Evolutionary conservation across 2,113 vertebrate species (phyloP).

Genomic region (Cebus imitator): DNA sequence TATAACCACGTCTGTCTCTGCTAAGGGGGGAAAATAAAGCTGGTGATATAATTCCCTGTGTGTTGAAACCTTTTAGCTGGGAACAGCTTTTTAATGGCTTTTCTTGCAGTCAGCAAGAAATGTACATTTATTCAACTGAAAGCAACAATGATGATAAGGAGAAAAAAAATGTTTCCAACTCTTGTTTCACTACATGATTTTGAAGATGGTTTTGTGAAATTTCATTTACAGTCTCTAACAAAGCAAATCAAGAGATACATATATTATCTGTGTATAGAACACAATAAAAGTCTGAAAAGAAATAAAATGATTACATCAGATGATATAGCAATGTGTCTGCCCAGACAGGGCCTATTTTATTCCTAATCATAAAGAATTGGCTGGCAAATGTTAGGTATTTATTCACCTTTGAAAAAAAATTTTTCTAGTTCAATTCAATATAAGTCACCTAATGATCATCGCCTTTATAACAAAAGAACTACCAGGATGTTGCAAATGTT

Average conservation of each 20-base stretch:
- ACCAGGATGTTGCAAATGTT: background rate
- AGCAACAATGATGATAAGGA: slow-evolving; percentile 79
- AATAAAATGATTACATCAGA: slow-evolving; percentile 70
- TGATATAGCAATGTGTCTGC: slow-evolving; percentile 63
- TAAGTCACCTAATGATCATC: slow-evolving; percentile 21
- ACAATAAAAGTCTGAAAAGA: slow-evolving; percentile 77
- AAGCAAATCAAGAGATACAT: slow-evolving; percentile 82
- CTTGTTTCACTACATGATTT: slow-evolving; percentile 80
- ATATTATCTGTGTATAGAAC: slow-evolving; percentile 77
- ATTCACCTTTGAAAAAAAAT: slow-evolving; percentile 39
- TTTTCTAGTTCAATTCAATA: slow-evolving; percentile 17
- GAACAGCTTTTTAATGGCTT: slow-evolving; percentile 87
- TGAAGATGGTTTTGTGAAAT: slow-evolving; percentile 79
- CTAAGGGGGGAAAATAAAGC: slow-evolving; percentile 11
- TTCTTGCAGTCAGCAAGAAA: slow-evolving; percentile 83
- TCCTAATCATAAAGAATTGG: slow-evolving; percentile 65
- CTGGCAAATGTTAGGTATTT: slow-evolving; percentile 72
- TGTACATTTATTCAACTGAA: slow-evolving; percentile 83
- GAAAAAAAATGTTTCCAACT: slow-evolving; percentile 81
- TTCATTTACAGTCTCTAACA: slow-evolving; percentile 86
- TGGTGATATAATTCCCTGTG: slow-evolving; percentile 67
- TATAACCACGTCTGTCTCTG: slow-evolving; percentile 44
- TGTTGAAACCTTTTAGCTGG: slow-evolving; percentile 80
- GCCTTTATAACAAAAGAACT: slow-evolving; percentile 36
- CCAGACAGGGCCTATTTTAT: slow-evolving; percentile 57